These are phyloP conservation scores for Dendroctonus ponderosae DNA, from an alignment of 1,140 invertebrate species.

Conservation along the genomic window DNA sequence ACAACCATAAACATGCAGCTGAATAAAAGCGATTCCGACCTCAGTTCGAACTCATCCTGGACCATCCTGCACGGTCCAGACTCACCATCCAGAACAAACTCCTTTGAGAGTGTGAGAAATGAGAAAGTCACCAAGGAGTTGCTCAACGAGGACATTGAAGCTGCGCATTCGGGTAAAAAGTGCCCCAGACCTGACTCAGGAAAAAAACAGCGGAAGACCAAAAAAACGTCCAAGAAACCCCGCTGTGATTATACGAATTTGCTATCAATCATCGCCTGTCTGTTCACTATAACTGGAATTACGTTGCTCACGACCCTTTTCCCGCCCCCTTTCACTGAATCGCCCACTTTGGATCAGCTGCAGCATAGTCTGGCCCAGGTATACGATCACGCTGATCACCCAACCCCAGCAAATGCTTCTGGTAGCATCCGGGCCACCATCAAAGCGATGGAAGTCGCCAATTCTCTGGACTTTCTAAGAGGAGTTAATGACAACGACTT, in stretches of 20 bases:
- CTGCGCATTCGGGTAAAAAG: not conserved
- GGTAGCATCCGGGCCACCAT: slow-evolving; percentile 6
- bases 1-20: not conserved
- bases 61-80: slow-evolving; percentile 18
- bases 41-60: slow-evolving; percentile 35
- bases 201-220: no score
- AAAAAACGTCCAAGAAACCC: not conserved
- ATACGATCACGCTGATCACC: slow-evolving; percentile 9
- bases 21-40: slow-evolving; percentile 19
- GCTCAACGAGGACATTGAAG: not conserved
- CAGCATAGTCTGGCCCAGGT: slow-evolving; percentile 6
- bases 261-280: slow-evolving; percentile 24
- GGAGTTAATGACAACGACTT: no score
- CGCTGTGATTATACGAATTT: slow-evolving; percentile 13
- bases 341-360: slow-evolving; percentile 4
- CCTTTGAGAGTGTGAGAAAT: slow-evolving; percentile 9
- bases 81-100: slow-evolving; percentile 13
- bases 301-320: slow-evolving; percentile 17
- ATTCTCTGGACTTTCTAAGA: slow-evolving; percentile 1
- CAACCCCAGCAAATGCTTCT: slow-evolving; percentile 10
- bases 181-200: no score
- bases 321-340: slow-evolving; percentile 12
- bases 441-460: not conserved
- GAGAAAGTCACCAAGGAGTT: slow-evolving; percentile 12
- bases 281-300: slow-evolving; percentile 27